Evolutionary conservation across 2,797 vertebrate genomes (phyloP).

Genomic region (Rhinoraja longicauda): DNA sequence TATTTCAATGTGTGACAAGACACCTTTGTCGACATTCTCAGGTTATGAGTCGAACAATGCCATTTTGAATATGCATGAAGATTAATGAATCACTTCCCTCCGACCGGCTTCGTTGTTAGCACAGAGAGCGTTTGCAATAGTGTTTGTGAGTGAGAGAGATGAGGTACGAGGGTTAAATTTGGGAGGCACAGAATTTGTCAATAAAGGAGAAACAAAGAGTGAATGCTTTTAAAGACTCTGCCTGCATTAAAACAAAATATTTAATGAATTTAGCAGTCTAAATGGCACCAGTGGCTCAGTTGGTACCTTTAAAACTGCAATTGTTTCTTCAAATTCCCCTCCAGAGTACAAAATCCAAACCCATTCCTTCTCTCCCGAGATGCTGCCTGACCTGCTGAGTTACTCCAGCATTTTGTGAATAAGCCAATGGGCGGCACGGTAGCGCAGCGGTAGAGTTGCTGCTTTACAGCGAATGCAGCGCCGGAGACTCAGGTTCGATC

Average conservation of each 20-base stretch:
- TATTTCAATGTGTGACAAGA: not conserved
- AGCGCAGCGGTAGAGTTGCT: too few relatives aligned
- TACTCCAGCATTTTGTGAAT: too few relatives aligned
- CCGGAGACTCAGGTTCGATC: too few relatives aligned
- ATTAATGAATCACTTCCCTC: not conserved
- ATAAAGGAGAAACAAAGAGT: not conserved
- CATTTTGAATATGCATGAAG: not conserved
- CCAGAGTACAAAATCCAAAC: too few relatives aligned
- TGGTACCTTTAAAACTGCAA: too few relatives aligned
- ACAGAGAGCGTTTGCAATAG: not conserved
- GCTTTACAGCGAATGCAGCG: too few relatives aligned
- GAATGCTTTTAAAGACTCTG: not conserved
- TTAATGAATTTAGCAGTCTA: too few relatives aligned
- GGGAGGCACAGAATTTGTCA: not conserved
- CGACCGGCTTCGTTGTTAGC: not conserved
- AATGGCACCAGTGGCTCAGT: too few relatives aligned
- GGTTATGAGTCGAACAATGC: not conserved
- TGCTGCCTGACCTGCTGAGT: too few relatives aligned
- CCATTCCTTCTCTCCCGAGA: too few relatives aligned
- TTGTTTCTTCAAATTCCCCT: too few relatives aligned
- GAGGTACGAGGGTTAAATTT: not conserved
- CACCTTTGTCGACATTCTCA: not conserved
- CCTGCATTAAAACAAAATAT: not conserved
- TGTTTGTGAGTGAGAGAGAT: not conserved
- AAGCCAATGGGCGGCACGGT: too few relatives aligned